These are phyloP conservation scores for Macquaria ambigua DNA, from an alignment of 2,113 vertebrate genomes.

Conservation along the genomic window DNA sequence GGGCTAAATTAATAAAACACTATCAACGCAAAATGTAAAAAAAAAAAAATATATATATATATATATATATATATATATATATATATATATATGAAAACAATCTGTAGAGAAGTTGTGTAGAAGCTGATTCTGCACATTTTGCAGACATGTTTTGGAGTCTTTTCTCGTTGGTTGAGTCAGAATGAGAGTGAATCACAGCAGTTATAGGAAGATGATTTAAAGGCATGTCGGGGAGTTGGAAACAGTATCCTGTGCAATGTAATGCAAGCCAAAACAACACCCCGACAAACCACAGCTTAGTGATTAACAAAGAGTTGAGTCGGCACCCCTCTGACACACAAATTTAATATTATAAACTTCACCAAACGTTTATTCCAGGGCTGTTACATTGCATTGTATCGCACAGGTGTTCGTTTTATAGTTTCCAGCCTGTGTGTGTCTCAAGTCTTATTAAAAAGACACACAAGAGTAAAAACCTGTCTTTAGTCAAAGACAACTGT, in stretches of 20 bases:
- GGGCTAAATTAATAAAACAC: neutral
- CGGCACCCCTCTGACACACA: constrained; percentile 31
- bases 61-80: no score
- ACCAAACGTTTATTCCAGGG: constrained; percentile 11
- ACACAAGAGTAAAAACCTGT: constrained; percentile 7
- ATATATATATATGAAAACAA: no score
- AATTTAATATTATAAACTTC: neutral
- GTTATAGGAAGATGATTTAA: constrained; percentile 29
- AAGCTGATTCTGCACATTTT: constrained; percentile 13
- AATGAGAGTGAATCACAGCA: constrained; percentile 19
- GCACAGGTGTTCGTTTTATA: constrained; percentile 36
- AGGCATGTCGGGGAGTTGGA: constrained; percentile 9
- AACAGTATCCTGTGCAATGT: constrained; percentile 9
- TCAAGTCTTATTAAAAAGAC: neutral
- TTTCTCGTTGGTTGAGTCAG: constrained; percentile 8
- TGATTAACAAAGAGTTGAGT: constrained; percentile 39
- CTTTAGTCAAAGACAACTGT: neutral
- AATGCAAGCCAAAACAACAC: constrained; percentile 8
- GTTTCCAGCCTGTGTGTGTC: constrained; percentile 10
- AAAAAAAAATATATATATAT: no score
- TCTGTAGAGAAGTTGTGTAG: no score
- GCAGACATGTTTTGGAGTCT: neutral
- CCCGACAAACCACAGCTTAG: constrained; percentile 44
- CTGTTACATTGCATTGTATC: neutral
- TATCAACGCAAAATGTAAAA: neutral